Conservation (phyloP, 1,140 invertebrate genomes). For the Drosophila sulfurigaster region DNA sequence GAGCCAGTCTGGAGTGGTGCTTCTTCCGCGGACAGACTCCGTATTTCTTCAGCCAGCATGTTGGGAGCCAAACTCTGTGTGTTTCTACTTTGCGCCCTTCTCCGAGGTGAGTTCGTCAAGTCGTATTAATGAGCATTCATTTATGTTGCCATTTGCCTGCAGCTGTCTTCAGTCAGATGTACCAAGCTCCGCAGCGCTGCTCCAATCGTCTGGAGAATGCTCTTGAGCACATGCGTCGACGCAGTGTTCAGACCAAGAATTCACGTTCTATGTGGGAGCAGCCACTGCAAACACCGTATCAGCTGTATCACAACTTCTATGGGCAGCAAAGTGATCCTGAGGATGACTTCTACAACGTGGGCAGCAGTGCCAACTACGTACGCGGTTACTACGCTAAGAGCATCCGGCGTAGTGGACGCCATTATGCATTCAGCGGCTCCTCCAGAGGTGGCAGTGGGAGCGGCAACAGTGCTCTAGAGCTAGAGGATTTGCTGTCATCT, state of each 20-base stretch:
- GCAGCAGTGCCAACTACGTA: conserved; percentile 35
- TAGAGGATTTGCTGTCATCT: conserved; percentile 62
- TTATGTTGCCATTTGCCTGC: not conserved
- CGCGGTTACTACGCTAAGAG: conserved; percentile 74
- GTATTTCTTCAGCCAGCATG: conserved; percentile 31
- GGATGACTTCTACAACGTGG: conserved; percentile 76
- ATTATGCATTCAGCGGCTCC: conserved; percentile 36
- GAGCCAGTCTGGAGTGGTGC: conserved; percentile 56
- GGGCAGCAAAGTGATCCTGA: conserved; percentile 72
- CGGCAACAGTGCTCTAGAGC: conserved; percentile 49
- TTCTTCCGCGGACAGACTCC: conserved; percentile 1
- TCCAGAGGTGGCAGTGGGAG: conserved; percentile 12
- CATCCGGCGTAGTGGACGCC: conserved; percentile 56
- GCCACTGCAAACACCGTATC: conserved; percentile 86
- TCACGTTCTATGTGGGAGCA: conserved; percentile 77
- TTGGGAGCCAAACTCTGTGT: conserved; percentile 14
- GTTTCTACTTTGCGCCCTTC: conserved; percentile 49
- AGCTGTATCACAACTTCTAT: conserved; percentile 86
- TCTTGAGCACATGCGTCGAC: conserved; percentile 85
- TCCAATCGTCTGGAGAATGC: conserved; percentile 86
- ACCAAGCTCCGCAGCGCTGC: conserved; percentile 79
- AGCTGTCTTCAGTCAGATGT: conserved; percentile 62
- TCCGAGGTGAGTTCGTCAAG: conserved; percentile 50
- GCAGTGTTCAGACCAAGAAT: conserved; percentile 79
- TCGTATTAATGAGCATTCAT: not conserved